Percentiles rank a stretch among this genome's conserved stretches.
phyloP scores from a whole-genome alignment of 2,113 vertebrate genomes.

The Blennius ocellaris region DNA sequence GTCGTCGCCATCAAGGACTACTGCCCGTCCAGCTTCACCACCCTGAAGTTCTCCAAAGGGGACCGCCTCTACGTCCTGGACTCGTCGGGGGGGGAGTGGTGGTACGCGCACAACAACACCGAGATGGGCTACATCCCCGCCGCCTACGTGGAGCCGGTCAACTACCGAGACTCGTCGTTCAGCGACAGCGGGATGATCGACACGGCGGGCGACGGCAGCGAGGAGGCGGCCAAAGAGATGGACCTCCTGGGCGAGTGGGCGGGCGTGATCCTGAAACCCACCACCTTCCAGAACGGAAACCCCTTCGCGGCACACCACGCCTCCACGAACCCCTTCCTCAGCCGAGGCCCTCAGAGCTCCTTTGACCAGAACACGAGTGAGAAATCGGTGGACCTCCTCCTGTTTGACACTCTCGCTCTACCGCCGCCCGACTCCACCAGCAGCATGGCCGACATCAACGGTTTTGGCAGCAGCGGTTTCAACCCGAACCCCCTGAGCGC shows the following conservation, averaged over 20 bases:
- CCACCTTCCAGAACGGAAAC: conserved; percentile 84
- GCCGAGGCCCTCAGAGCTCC: conserved; percentile 67
- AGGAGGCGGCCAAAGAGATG: conserved; percentile 87
- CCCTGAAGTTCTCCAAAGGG: conserved; percentile 95
- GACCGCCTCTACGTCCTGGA: conserved; percentile 95
- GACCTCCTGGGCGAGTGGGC: conserved; percentile 89
- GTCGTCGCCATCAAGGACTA: conserved; percentile 97
- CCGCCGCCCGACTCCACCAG: conserved; percentile 68
- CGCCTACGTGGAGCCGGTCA: conserved; percentile 91
- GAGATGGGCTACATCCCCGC: conserved; percentile 99
- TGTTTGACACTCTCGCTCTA: conserved; percentile 83
- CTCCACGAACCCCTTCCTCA: conserved; percentile 93
- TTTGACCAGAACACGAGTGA: conserved; percentile 78
- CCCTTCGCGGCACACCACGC: conserved; percentile 86
- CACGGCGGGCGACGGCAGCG: conserved; percentile 86
- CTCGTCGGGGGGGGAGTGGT: conserved; percentile 94
- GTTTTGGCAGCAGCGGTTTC: conserved; percentile 78
- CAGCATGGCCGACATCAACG: conserved; percentile 72
- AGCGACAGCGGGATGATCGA: conserved; percentile 95
- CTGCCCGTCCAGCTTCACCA: conserved; percentile 95
- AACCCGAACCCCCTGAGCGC: conserved; percentile 77
- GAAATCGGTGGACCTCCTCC: conserved; percentile 84
- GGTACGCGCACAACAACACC: conserved; percentile 97
- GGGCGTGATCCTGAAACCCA: conserved; percentile 75
- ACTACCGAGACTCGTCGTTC: conserved; percentile 87